Conservation (phyloP, 2,797 vertebrate species). For the Arnoldichthys spilopterus region DNA sequence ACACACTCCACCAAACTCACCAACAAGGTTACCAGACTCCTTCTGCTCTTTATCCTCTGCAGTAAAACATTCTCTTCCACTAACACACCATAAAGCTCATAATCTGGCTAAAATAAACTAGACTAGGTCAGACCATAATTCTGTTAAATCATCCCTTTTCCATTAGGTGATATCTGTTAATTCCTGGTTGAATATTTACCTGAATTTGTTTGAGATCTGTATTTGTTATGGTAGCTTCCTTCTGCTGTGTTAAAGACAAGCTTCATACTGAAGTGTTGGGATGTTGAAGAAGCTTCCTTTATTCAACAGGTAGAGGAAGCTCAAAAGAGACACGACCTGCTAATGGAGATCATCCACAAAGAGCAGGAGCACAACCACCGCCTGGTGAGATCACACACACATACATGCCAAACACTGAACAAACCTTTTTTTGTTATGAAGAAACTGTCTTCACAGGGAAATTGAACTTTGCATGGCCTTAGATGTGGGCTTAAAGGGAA, state of each 20-base stretch:
- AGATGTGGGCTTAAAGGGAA: background rate
- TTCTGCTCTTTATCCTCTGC: no score
- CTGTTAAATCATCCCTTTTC: no score
- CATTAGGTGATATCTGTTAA: no score
- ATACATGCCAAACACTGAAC: background rate
- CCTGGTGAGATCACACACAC: slow-evolving; percentile 79
- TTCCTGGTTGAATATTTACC: no score
- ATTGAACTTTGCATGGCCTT: background rate
- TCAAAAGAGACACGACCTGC: slow-evolving; percentile 86
- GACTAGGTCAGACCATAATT: background rate
- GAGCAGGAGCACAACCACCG: slow-evolving; percentile 87
- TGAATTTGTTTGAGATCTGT: no score
- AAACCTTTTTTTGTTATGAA: no score
- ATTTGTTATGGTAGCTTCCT: background rate
- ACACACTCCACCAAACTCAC: slow-evolving; percentile 71
- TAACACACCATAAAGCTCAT: background rate
- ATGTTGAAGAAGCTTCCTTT: background rate
- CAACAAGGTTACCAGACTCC: slow-evolving; percentile 76
- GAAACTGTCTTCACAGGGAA: background rate
- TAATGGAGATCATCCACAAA: slow-evolving; percentile 83
- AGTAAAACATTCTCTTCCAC: no score
- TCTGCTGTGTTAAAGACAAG: background rate
- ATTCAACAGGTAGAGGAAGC: slow-evolving; percentile 84
- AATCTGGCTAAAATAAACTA: background rate
- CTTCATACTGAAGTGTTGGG: background rate